A percentile compares a stretch with the other conserved stretches of the same genome.
Evolutionary conservation across 53 echinoderm and acorn worm genomes (phyloP).

Genomic region (Holothuria scabra): DNA sequence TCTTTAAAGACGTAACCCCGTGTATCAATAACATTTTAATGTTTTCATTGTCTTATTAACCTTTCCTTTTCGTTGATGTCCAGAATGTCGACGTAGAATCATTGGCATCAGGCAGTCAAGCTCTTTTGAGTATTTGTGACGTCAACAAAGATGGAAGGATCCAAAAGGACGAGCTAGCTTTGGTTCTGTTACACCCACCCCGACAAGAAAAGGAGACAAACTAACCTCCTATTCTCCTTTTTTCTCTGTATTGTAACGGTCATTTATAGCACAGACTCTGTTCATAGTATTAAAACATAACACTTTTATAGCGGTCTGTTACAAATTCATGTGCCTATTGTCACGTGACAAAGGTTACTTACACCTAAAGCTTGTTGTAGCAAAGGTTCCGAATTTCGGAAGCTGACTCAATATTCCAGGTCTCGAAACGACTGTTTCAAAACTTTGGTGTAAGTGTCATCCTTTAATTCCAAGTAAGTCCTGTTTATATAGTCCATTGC

Average conservation of each 20-base stretch:
- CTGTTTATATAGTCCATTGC: too few species aligned
- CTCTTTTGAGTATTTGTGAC: slow-evolving; percentile 72
- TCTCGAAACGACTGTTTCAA: too few species aligned
- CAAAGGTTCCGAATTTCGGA: neutral
- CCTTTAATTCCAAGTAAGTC: too few species aligned
- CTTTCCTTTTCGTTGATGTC: neutral
- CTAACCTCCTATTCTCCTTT: slow-evolving; percentile 9
- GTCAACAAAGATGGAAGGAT: slow-evolving; percentile 68
- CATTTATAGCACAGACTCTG: slow-evolving; percentile 41
- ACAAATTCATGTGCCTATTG: too few species aligned
- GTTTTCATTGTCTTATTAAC: neutral
- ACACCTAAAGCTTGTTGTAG: neutral
- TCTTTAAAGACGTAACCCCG: too few species aligned
- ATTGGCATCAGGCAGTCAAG: slow-evolving; percentile 55
- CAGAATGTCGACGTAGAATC: slow-evolving; percentile 58
- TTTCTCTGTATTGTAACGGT: slow-evolving; percentile 38
- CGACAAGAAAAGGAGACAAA: slow-evolving; percentile 14
- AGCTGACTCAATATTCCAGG: too few species aligned
- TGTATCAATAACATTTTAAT: too few species aligned
- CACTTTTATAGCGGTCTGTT: neutral
- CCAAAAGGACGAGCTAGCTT: slow-evolving; percentile 75
- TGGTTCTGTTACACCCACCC: slow-evolving; percentile 51
- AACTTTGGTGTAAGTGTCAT: too few species aligned
- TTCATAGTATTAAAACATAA: slow-evolving; percentile 19
- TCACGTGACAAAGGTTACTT: neutral